A percentile compares a stretch with the other conserved stretches of the same genome.
Evolutionary conservation across 2,797 vertebrate species (phyloP).

Genomic region (Hoplostethus mediterraneus): DNA sequence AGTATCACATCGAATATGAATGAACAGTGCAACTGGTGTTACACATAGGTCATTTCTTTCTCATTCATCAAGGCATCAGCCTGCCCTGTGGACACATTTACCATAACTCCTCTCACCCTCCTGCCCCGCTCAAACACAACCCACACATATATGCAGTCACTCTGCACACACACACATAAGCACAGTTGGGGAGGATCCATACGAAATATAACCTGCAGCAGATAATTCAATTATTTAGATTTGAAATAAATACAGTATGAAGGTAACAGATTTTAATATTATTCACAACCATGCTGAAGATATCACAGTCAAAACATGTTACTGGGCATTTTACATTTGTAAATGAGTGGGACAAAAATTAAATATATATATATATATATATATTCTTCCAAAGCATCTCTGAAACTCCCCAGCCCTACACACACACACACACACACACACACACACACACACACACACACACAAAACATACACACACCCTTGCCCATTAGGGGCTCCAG

Average conservation of each 20-base stretch:
- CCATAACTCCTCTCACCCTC: slow-evolving; percentile 15
- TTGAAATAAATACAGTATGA: slow-evolving; percentile 11
- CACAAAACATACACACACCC: slow-evolving; percentile 36
- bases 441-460: slow-evolving; percentile 35
- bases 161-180: background rate
- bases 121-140: background rate
- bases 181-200: background rate
- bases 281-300: background rate
- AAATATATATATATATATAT: too few species aligned
- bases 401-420: slow-evolving; percentile 7
- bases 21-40: slow-evolving; percentile 33
- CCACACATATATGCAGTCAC: background rate
- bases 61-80: slow-evolving; percentile 50
- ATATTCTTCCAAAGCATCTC: too few species aligned
- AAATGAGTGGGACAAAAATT: too few species aligned
- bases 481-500: slow-evolving; percentile 64
- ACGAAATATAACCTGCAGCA: background rate
- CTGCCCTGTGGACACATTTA: slow-evolving; percentile 38
- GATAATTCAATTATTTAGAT: background rate
- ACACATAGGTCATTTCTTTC: slow-evolving; percentile 54
- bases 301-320: slow-evolving; percentile 28
- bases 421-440: slow-evolving; percentile 11
- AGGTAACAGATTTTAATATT: slow-evolving; percentile 13
- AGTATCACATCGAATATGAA: slow-evolving; percentile 48
- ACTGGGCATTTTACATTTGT: slow-evolving; percentile 9